A percentile compares a stretch with the other conserved stretches of the same genome.
Evolutionary conservation across 2,113 vertebrate species (phyloP).

Genomic region (Pterophyllum scalare): DNA sequence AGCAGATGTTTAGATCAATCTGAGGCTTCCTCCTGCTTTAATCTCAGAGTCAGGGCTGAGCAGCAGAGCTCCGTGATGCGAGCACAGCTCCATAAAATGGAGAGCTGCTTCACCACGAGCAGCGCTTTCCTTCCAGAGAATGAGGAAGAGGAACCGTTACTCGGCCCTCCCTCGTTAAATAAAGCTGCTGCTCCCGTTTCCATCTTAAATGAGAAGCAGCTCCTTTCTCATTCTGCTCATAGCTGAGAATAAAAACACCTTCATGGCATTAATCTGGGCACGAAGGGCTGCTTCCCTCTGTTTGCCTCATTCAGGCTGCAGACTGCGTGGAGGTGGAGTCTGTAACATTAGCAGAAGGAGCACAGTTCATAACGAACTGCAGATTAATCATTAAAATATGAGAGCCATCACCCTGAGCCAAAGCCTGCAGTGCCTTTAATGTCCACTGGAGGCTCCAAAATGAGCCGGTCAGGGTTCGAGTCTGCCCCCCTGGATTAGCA

Average conservation of each 20-base stretch:
- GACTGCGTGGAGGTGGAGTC: not conserved
- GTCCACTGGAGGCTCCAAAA: not conserved
- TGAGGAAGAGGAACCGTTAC: not conserved
- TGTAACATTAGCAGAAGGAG: not conserved
- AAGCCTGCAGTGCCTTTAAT: not conserved
- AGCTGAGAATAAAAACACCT: not conserved
- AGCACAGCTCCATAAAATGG: slow-evolving; percentile 8
- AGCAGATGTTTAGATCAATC: not conserved
- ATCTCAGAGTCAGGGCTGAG: too few species aligned
- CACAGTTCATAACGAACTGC: not conserved
- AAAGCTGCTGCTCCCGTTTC: not conserved
- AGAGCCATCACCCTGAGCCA: not conserved
- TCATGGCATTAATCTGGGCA: accelerated
- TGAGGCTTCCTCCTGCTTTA: not conserved
- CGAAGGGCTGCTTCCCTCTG: not conserved
- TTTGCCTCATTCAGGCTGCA: not conserved
- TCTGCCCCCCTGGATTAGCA: not conserved
- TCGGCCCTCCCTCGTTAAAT: not conserved
- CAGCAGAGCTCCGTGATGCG: not conserved
- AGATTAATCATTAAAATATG: not conserved
- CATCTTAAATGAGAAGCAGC: not conserved
- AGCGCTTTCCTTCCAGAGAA: not conserved
- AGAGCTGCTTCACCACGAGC: not conserved
- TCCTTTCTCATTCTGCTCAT: not conserved
- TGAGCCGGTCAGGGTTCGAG: not conserved